Evolutionary conservation across 2,888 invertebrate genomes (phyloP).

Genomic region (Aricia artaxerxes): DNA sequence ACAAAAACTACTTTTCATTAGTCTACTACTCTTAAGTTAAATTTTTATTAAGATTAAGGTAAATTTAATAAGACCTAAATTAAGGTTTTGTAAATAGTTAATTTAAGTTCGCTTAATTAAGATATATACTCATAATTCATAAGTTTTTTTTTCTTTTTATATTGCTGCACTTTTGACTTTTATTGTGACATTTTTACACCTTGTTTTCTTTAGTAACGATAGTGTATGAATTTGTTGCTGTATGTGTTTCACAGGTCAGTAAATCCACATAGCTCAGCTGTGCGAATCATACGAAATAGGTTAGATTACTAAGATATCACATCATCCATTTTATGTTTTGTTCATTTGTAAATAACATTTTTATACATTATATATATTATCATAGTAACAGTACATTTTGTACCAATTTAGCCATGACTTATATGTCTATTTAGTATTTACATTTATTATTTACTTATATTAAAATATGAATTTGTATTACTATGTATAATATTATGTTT

Average conservation of each 20-base stretch:
- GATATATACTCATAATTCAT: background rate
- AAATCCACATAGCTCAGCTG: constrained; percentile 16
- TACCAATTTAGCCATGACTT: background rate
- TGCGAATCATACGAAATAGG: constrained; percentile 5
- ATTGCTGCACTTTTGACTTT: background rate
- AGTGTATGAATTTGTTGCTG: background rate
- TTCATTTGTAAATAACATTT: constrained; percentile 14
- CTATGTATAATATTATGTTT: background rate
- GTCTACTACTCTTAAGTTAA: background rate
- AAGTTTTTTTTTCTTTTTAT: background rate
- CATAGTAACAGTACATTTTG: too few relatives aligned
- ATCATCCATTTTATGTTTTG: background rate
- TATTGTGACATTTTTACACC: background rate
- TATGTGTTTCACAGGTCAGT: constrained; percentile 19
- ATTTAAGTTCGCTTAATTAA: background rate
- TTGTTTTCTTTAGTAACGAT: background rate
- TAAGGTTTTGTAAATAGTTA: background rate
- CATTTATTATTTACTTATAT: background rate
- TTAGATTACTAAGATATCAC: constrained; percentile 13
- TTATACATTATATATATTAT: background rate
- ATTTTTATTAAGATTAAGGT: background rate
- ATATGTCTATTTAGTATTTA: background rate
- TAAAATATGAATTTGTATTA: background rate
- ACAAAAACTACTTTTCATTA: background rate
- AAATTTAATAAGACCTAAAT: background rate